Conservation (phyloP, 2,797 vertebrate species). For the Myiotriccus ornatus region DNA sequence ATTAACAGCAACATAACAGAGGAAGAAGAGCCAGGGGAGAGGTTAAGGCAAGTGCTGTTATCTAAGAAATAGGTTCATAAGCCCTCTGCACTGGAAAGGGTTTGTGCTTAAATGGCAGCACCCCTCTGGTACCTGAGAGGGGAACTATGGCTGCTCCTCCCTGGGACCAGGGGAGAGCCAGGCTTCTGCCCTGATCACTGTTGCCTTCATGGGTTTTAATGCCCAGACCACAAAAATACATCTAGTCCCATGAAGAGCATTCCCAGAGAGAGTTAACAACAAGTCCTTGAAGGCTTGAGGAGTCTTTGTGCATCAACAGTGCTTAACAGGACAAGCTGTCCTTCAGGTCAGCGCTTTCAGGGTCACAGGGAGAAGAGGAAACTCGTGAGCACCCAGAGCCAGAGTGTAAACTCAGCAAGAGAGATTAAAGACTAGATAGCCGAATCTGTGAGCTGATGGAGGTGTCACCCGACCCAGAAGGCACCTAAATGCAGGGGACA, state of each 20-base stretch:
- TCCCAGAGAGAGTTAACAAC: not conserved
- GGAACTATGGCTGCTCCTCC: not conserved
- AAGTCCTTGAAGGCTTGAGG: not conserved
- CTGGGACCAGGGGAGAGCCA: not conserved
- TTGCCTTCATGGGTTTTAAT: not conserved
- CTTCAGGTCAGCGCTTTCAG: not conserved
- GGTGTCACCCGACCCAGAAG: not conserved
- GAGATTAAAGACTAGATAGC: not conserved
- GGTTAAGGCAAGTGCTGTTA: slow-evolving; percentile 46
- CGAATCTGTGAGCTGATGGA: not conserved
- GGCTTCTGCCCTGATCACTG: no score
- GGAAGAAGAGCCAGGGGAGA: slow-evolving; percentile 52
- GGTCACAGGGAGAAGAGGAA: not conserved
- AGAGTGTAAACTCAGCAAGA: not conserved
- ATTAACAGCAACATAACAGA: slow-evolving; percentile 44
- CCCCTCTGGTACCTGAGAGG: not conserved
- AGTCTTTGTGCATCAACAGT: not conserved
- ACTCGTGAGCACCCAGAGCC: accelerated
- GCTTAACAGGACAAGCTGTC: accelerated
- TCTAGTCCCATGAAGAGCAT: not conserved
- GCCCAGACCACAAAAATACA: accelerated
- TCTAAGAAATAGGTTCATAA: slow-evolving; percentile 21
- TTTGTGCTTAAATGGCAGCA: not conserved
- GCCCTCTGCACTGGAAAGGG: not conserved
- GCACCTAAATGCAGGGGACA: not conserved